Evolutionary conservation across 2,113 vertebrate species (phyloP), one percentile per base, ranked within the genome.

Genomic region (Actinemys pallida): DNA sequence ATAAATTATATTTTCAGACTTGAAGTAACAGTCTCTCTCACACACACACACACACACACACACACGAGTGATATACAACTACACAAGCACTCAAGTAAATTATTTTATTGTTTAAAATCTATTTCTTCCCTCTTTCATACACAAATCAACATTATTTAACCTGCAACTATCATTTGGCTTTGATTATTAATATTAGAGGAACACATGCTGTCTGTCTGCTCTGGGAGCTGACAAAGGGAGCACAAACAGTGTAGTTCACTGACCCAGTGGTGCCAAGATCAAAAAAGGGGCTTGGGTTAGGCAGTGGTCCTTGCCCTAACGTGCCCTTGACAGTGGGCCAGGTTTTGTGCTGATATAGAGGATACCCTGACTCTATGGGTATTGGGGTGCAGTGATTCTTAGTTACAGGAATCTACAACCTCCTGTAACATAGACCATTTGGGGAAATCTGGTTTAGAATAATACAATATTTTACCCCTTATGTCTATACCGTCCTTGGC

Each of bases 161-260:
- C 56, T 84, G 85, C 62, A 89, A 80, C 57, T n/a, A 13, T 47
- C 54, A 82, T 84, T 85, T 88, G 56, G 19, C 14, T 27, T 93
- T 94, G 90, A 75, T 69, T 89, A 89, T 53, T 80, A 76, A 81
- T 93, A 42, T 0, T 31, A 27, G n/a, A 79, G 76, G 87, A 95
- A 94, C 57, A 10, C 12, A 1, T 0, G 39, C 69, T 89, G 91
- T 87, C 50, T 95, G 4, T 87, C 2, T 25, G 50, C 93, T 62
- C 75, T 81, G 72, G 54, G 87, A n/a, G 29, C 62, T n/a, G 65
- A 20, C 8, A 69, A 69, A 69, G 13, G 31, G 14, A 65, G 35
- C 35, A 69, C 8, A 62, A 62, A n/a, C 62, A 72, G n/a, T 5
- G 35, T 72, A 22, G 19, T 39, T 39, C 65, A 39, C n/a, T 72